phyloP scores from a whole-genome alignment of 2,797 vertebrate species.

The Bufotes viridis region DNA sequence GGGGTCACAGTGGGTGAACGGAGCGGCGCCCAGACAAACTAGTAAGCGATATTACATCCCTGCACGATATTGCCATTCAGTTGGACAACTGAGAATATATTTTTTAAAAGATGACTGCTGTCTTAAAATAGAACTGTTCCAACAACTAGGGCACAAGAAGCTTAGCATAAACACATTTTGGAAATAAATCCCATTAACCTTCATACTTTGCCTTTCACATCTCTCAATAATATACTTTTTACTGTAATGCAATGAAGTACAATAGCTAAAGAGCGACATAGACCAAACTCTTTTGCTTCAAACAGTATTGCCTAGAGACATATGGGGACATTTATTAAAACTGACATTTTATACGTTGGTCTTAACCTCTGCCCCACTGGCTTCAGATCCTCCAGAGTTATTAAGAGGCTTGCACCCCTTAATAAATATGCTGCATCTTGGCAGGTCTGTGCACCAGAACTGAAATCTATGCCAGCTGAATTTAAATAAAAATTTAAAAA shows the following conservation, averaged over 20 bases:
- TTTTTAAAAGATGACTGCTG: not conserved
- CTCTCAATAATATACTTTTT: not conserved
- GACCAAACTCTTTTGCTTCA: not conserved
- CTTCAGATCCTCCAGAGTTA: no score
- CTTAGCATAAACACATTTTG: constrained; percentile 16
- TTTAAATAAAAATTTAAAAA: no score
- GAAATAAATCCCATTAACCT: not conserved
- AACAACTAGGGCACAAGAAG: not conserved
- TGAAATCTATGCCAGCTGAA: no score
- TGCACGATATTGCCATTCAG: not conserved
- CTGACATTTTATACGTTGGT: no score
- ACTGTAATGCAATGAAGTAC: not conserved
- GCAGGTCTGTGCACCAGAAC: no score
- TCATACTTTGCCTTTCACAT: not conserved
- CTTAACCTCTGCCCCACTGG: no score
- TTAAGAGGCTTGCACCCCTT: no score
- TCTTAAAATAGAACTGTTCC: not conserved
- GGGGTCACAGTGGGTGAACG: no score
- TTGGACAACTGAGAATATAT: not conserved
- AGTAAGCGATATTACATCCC: no score
- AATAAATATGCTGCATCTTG: no score
- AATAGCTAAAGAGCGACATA: not conserved
- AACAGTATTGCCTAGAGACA: not conserved
- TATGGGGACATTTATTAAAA: not conserved
- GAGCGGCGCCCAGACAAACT: no score